A percentile compares a stretch with the other conserved stretches of the same genome.
These are phyloP conservation scores for Penaeus chinensis DNA, from an alignment of 1,140 invertebrate species.

Conservation along the genomic window DNA sequence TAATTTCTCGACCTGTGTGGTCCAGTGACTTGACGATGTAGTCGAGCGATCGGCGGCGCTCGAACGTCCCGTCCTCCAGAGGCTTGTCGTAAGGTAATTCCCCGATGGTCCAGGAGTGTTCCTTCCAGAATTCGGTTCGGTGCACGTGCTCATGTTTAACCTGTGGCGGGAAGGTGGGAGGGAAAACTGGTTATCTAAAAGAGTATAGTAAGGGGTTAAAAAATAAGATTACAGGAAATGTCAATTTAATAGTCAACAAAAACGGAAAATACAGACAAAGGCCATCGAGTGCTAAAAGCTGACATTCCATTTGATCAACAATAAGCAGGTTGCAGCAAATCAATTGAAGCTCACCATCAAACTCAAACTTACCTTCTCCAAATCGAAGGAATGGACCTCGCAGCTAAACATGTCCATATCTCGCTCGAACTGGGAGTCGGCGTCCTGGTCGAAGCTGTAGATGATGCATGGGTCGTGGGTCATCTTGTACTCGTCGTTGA, in stretches of 20 bases:
- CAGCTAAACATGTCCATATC: constrained; percentile 61
- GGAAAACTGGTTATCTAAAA: no score
- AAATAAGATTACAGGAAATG: no score
- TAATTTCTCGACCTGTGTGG: constrained; percentile 46
- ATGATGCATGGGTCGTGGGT: constrained; percentile 52
- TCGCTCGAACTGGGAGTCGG: constrained; percentile 50
- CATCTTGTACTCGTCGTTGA: constrained; percentile 58
- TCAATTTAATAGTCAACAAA: no score
- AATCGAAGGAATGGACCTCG: constrained; percentile 56
- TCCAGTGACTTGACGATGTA: constrained; percentile 44
- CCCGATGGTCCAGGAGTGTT: constrained; percentile 49
- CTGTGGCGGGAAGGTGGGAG: not conserved
- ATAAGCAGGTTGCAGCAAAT: no score
- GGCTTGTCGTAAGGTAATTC: constrained; percentile 41
- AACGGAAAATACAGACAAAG: no score
- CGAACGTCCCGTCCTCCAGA: constrained; percentile 11
- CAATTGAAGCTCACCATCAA: no score
- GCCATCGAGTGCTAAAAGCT: no score
- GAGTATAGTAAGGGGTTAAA: no score
- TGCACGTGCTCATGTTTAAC: constrained; percentile 50
- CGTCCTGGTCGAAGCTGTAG: constrained; percentile 51
- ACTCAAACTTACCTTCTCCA: constrained; percentile 16
- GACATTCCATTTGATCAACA: no score
- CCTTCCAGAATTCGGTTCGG: constrained; percentile 44
- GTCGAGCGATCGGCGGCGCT: constrained; percentile 54